Base-by-base conservation (phyloP, 1,140 invertebrate species). In the Cotesia chilonis region DNA sequence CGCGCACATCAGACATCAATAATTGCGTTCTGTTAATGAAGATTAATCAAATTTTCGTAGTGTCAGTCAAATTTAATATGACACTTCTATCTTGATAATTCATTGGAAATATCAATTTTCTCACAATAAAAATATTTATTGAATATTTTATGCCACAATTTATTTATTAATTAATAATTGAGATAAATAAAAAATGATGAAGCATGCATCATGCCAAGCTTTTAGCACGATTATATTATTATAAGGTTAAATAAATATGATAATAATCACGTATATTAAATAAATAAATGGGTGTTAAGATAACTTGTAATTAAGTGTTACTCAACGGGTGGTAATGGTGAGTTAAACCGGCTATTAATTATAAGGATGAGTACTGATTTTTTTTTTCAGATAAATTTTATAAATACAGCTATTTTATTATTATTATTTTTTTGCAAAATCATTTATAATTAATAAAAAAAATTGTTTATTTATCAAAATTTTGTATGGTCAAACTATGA, bases 21-120 rank as follows among this genome's bases (percentile, higher is more conserved):
- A 76, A 80, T 77, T 68, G 74, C 74, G 59, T 77, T 67, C 77
- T 72, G 68, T 70, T 77, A 69, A 63, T 72, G 75, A 76, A 80
- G 77, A 80, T 80, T 77, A 73, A 75, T 54, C 60, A 75, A 60
- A 77, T 79, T 67, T 70, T 57, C 73, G 71, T 71, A 65, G 69
- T 72, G 68, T 72, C 75, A 73, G 20, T 47, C 7, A 7, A 51
- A 38, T 60, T 72, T 41, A 70, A 59, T 17, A 37, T 70, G 51
- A 55, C 52, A 70, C 36, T 57, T 20, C 12, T 10, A 36, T 9
- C 12, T 63, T 9, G 9, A 55, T 17, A 55, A 64, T 36, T 10
- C 61, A 71, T 28, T 20, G 35, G 35, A 41, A 54, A 37, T 47
- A 6, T 4, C 41, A 9, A 47, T 2, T 9, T 47, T 47, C 41